Evolutionary conservation across 2,113 vertebrate genomes (phyloP).

Genomic region (Carassius carassius): DNA sequence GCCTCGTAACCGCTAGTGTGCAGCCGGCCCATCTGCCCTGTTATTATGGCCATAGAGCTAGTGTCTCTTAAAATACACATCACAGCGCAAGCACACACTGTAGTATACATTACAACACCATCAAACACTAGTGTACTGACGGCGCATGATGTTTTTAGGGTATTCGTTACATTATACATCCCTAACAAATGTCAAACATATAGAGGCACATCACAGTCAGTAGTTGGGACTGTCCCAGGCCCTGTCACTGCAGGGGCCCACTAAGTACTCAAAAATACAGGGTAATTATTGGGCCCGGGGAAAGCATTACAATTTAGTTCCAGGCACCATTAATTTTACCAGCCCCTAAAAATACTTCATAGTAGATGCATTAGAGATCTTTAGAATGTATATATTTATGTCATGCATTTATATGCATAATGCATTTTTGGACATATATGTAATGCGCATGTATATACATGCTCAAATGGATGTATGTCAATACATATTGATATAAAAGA

Average conservation of each 20-base stretch:
- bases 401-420: too few relatives aligned
- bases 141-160: not conserved
- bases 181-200: not conserved
- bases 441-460: too few relatives aligned
- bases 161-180: slow-evolving; percentile 2
- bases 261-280: not conserved
- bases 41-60: slow-evolving; percentile 57
- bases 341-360: not conserved
- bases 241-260: not conserved
- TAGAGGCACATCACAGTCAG: not conserved
- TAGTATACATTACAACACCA: slow-evolving; percentile 38
- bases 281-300: not conserved
- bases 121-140: not conserved
- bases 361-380: not conserved
- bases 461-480: too few relatives aligned
- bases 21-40: slow-evolving; percentile 50
- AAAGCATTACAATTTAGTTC: not conserved
- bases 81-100: not conserved
- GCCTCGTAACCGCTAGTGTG: slow-evolving; percentile 45
- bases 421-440: too few relatives aligned
- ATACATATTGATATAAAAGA: too few relatives aligned
- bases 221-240: not conserved
- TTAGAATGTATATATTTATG: not conserved
- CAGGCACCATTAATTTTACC: not conserved
- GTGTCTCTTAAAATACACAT: slow-evolving; percentile 52